Evolutionary conservation across 2,797 vertebrate genomes (phyloP), one percentile per base, ranked within the genome.

Genomic region (Microctenopoma steveboyesi): DNA sequence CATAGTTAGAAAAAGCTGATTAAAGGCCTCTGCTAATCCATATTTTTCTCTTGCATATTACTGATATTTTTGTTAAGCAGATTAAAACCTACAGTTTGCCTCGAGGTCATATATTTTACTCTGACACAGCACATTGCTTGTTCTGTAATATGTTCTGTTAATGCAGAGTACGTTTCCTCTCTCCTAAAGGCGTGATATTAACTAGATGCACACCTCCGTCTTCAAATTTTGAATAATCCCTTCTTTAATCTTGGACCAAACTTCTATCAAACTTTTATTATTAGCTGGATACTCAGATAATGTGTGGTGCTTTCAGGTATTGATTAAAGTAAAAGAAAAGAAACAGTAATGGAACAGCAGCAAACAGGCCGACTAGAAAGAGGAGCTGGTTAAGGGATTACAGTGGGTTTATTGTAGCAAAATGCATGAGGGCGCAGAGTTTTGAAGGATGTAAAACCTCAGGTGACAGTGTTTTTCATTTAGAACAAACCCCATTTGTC

Each of bases 371-470:
- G 15, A 33, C 56, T 63, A 40, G 59, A 66, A 65, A 79, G 16
- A 57, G 56, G 80, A 79, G 86, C 77, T 48, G 60, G 25, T 82
- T 49, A 0, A 39, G 45, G 69, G 72, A 84, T 84, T 82, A 84
- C 69, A 28, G 45, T 0, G 39, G 64, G 65, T 74, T 78, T 81
- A 74, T 61, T 69, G 65, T 45, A 43, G 57, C 45, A 71, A 84
- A 85, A 82, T 57, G 60, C 69, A 76, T 22, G 2, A 52, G 53
- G 40, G 69, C 57, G n/a, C 43, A 63, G 57, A 33, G n/a, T 76
- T 79, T 69, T 53, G 33, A 55, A 48, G 60, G 52, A 39, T 30
- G 53, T 52, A 22, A 59, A 79, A 7, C 28, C 46, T 47, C 28
- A 9, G 39, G 18, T 63, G 67, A 63, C 53, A 53, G 6, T 37